Conservation (phyloP, 2,797 vertebrate genomes). For the Bradypus variegatus region DNA sequence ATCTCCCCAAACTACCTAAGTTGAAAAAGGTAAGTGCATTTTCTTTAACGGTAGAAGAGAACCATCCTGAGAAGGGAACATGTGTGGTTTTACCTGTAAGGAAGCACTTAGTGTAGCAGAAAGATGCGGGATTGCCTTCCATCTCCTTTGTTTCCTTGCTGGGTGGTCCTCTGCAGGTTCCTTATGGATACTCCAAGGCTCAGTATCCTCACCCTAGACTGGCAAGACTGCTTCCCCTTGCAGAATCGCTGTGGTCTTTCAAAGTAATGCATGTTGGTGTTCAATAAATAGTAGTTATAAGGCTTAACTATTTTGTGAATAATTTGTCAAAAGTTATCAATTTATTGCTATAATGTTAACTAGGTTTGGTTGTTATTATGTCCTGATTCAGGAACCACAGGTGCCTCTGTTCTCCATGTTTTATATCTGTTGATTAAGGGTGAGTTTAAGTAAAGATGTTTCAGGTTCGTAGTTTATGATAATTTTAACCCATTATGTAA, state of each 20-base stretch:
- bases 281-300: neutral
- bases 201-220: conserved; percentile 27
- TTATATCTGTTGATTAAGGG: neutral
- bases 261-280: conserved; percentile 13
- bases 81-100: neutral
- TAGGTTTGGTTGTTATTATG: neutral
- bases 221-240: neutral
- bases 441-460: conserved; percentile 10
- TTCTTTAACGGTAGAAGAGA: conserved; percentile 6
- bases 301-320: conserved; percentile 14
- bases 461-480: neutral
- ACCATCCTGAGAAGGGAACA: neutral
- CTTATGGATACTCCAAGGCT: neutral
- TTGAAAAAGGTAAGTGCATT: conserved; percentile 87
- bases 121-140: neutral
- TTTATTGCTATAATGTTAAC: neutral
- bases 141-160: neutral
- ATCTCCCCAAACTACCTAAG: conserved; percentile 90
- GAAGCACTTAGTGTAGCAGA: neutral
- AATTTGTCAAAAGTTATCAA: neutral
- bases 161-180: neutral
- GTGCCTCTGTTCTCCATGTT: neutral
- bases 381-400: neutral
- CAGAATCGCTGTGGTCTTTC: neutral
- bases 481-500: neutral